phyloP scores from a whole-genome alignment of 2,797 vertebrate species.

The Agapornis canus region DNA sequence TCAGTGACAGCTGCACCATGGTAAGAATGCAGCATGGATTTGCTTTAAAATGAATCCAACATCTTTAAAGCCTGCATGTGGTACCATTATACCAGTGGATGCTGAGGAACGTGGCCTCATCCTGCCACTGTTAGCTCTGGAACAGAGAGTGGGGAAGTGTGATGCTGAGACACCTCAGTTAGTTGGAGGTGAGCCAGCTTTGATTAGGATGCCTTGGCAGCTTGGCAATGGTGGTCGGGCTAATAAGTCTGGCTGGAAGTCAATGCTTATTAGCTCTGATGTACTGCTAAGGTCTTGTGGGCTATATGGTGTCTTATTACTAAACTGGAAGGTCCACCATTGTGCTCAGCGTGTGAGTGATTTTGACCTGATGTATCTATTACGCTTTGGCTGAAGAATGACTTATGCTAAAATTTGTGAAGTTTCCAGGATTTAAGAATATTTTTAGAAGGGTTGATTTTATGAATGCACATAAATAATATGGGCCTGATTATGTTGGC shows the following conservation, averaged over 20 bases:
- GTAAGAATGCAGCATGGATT: not conserved
- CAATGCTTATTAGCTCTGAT: not conserved
- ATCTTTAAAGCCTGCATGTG: not conserved
- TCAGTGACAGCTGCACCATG: not conserved
- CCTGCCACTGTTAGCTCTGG: not conserved
- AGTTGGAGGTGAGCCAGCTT: not conserved
- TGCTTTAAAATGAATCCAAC: not conserved
- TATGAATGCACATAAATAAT: not conserved
- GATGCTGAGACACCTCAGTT: not conserved
- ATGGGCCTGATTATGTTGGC: not conserved
- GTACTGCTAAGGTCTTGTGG: not conserved
- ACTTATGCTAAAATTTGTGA: not conserved
- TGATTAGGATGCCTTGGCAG: not conserved
- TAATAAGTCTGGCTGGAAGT: not conserved
- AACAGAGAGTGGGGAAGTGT: not conserved
- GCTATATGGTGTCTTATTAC: not conserved
- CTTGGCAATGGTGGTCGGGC: not conserved
- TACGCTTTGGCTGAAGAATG: not conserved
- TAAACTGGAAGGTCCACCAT: not conserved
- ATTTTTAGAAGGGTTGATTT: not conserved
- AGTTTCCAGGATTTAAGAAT: not conserved
- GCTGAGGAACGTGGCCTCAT: not conserved
- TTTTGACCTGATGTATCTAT: not conserved
- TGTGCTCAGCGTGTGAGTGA: rapidly evolving
- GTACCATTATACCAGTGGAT: not conserved